phyloP scores from a whole-genome alignment of 2,888 invertebrate genomes.

The Stratiomys singularior region DNA sequence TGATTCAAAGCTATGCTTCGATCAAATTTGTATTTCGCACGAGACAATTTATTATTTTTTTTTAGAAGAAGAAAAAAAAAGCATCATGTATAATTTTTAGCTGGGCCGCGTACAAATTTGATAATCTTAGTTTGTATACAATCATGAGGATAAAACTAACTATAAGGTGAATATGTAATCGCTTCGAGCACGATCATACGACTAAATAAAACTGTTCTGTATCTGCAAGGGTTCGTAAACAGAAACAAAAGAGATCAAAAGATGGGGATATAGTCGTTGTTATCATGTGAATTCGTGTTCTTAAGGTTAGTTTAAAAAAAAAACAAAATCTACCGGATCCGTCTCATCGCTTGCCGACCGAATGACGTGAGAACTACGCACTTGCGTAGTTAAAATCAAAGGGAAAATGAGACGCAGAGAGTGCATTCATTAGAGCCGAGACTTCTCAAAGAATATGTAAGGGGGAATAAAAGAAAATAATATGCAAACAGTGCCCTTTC shows the following conservation, averaged over 20 bases:
- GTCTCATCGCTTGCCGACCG: too few species aligned
- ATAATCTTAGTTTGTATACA: neutral
- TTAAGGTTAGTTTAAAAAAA: too few species aligned
- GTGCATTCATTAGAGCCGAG: too few species aligned
- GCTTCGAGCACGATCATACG: too few species aligned
- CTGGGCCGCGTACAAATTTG: conserved; percentile 5
- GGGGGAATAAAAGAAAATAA: too few species aligned
- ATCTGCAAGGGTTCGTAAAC: neutral
- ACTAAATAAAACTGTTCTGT: too few species aligned
- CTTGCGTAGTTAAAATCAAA: too few species aligned
- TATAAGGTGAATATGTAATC: too few species aligned
- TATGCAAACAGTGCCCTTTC: neutral
- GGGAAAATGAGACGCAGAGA: too few species aligned
- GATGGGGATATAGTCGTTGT: neutral
- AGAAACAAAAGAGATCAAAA: neutral
- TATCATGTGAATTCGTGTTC: neutral
- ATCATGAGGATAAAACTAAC: neutral
- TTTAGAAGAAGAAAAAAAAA: neutral
- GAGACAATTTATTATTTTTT: neutral
- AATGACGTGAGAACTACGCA: too few species aligned
- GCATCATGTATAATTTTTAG: neutral
- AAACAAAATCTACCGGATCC: too few species aligned
- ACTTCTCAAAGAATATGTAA: too few species aligned
- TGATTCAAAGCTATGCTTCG: neutral
- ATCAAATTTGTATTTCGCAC: neutral